These are phyloP conservation scores for Lutjanus campechanus DNA, from an alignment of 2,797 vertebrate genomes.

Conservation along the genomic window DNA sequence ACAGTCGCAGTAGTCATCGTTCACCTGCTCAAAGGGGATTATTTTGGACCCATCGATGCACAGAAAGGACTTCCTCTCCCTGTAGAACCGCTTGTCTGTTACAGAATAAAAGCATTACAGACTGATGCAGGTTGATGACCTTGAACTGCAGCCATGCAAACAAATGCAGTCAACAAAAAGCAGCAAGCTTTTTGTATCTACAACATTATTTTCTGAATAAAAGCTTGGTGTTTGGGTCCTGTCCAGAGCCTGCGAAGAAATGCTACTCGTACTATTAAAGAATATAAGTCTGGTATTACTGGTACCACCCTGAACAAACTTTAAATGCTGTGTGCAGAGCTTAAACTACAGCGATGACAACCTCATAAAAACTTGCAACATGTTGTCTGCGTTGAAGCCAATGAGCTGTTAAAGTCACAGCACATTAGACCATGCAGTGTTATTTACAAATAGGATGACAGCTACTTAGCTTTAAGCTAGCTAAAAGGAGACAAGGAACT, in stretches of 20 bases:
- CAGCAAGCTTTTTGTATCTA: not conserved
- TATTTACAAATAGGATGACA: not conserved
- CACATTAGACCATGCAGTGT: not conserved
- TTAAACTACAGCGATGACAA: not conserved
- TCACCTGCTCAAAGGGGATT: slow-evolving; percentile 84
- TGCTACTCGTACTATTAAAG: not conserved
- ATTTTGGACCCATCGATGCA: slow-evolving; percentile 85
- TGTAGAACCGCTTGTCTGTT: slow-evolving; percentile 84
- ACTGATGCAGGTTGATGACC: not conserved
- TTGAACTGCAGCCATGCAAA: slow-evolving; percentile 9
- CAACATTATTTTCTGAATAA: not conserved
- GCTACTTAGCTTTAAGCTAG: slow-evolving; percentile 56
- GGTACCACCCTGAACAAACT: not conserved
- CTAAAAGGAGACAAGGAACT: slow-evolving; percentile 60
- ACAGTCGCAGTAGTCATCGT: slow-evolving; percentile 87
- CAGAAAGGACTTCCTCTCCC: slow-evolving; percentile 82
- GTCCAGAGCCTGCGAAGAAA: not conserved
- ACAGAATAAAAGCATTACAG: not conserved
- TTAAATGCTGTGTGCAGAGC: not conserved
- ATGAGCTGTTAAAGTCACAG: not conserved
- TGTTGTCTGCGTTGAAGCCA: not conserved
- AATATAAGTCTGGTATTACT: not conserved
- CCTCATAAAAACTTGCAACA: not conserved
- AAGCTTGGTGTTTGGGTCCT: not conserved
- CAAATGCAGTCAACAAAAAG: not conserved